Conservation (phyloP, 2,888 invertebrate genomes). For the Halictus ligatus region DNA sequence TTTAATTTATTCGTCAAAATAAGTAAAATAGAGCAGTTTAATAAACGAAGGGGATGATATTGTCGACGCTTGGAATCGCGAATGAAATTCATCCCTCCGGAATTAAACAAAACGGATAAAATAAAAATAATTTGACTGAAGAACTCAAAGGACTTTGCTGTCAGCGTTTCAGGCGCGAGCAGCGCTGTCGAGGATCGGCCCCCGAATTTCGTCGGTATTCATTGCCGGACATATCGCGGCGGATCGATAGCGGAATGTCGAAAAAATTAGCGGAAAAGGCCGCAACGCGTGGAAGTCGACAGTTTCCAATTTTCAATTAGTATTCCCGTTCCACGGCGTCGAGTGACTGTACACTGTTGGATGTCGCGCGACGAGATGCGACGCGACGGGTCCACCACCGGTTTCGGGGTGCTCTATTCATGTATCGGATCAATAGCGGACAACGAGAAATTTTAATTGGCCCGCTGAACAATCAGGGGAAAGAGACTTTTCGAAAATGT, state of each 20-base stretch:
- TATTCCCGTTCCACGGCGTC: not conserved
- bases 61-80: no score
- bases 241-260: not conserved
- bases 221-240: not conserved
- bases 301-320: not conserved
- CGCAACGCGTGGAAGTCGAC: not conserved
- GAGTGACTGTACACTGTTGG: slow-evolving; percentile 3
- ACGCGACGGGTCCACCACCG: not conserved
- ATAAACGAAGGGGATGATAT: no score
- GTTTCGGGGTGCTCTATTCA: not conserved
- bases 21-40: no score
- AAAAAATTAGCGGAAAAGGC: not conserved
- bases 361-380: not conserved
- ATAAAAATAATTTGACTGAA: no score
- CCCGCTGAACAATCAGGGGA: not conserved
- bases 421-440: not conserved
- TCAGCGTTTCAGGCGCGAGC: not conserved
- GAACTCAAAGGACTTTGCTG: no score
- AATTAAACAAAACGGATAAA: no score
- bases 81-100: no score
- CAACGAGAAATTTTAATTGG: slow-evolving; percentile 6
- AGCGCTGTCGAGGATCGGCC: not conserved
- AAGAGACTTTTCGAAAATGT: not conserved
- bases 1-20: no score
- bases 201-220: not conserved